Evolutionary conservation across 2,888 invertebrate species (phyloP), one percentile per base, ranked within the genome.

Genomic region (Scelioninae gen. 2): DNA sequence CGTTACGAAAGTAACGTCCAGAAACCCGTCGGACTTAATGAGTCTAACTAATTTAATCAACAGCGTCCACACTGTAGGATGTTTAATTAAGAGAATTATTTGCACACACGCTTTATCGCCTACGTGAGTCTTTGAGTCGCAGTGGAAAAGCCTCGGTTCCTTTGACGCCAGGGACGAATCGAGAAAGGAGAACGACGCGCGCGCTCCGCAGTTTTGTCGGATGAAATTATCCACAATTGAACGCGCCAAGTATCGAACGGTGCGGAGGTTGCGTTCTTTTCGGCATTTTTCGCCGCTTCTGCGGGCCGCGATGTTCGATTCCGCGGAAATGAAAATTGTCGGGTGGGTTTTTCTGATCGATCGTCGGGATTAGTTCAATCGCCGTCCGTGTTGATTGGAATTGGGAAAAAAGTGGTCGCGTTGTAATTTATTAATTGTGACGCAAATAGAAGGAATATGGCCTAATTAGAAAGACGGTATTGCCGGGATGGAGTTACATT

Each of bases 81-180:
- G 71, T 65, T 58, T 71, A 60, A 71, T 65, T 63, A 64, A 64
- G 71, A 58, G 71, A 50, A 64, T 64, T 64, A 71, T 71, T 71
- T 65, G 64, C 64, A 58, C 64, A 43, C 31, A 39, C 60, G 71
- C 33, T 64, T 63, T 58, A 63, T 64, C 71, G 64, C 31, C 41
- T 50, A 52, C 43, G 52, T 60, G 31, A 16, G 55, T 64, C 58
- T 57, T 73, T 70, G 64, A 55, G 50, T 57, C 55, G 37, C 71
- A 43, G 48, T 28, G 61, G 50, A 73, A 73, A 73, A 68, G 63
- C 68, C 52, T 48, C 57, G 67, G 67, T 57, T 68, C 61, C 63
- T 73, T 67, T 50, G 63, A 63, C 73, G 68, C 73, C 73, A 68
- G 68, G 68, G 68, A 73, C 73, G 68, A 73, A 67, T 63, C 67